Evolutionary conservation across 2,113 vertebrate genomes (phyloP).

Genomic region (Cervus canadensis): DNA sequence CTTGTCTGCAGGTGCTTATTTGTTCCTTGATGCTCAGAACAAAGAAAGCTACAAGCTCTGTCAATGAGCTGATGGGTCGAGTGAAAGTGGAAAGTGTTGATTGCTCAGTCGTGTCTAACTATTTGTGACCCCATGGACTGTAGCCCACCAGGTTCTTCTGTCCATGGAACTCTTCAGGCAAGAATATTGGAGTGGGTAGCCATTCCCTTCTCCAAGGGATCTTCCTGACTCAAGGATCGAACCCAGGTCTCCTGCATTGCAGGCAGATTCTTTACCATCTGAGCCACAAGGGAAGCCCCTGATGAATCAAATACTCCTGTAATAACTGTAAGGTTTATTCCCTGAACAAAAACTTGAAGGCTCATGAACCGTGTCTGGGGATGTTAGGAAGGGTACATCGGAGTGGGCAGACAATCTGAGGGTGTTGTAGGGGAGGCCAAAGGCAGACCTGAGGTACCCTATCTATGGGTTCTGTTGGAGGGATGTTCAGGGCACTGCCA

Average conservation of each 20-base stretch:
- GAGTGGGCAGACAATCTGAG: background rate
- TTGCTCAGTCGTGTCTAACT: background rate
- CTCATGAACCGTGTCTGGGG: rapidly evolving
- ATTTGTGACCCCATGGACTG: background rate
- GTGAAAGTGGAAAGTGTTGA: background rate
- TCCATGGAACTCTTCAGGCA: background rate
- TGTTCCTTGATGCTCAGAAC: background rate
- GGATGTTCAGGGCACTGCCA: background rate
- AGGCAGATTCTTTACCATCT: background rate
- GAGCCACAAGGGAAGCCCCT: background rate
- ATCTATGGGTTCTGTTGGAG: background rate
- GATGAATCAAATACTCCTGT: background rate
- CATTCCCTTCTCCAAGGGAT: background rate
- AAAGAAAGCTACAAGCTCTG: background rate
- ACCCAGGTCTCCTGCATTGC: background rate
- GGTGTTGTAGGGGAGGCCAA: background rate
- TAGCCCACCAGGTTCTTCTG: background rate
- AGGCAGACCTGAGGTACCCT: background rate
- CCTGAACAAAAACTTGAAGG: background rate
- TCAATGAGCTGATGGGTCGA: background rate
- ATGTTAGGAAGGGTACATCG: background rate
- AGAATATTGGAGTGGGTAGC: background rate
- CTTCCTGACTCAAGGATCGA: background rate
- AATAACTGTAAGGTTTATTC: background rate
- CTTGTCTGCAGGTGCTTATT: background rate